Percentiles rank a stretch among this genome's conserved stretches.
These are phyloP conservation scores for Aptenodytes patagonicus DNA, from an alignment of 2,113 vertebrate species.

Conservation along the genomic window DNA sequence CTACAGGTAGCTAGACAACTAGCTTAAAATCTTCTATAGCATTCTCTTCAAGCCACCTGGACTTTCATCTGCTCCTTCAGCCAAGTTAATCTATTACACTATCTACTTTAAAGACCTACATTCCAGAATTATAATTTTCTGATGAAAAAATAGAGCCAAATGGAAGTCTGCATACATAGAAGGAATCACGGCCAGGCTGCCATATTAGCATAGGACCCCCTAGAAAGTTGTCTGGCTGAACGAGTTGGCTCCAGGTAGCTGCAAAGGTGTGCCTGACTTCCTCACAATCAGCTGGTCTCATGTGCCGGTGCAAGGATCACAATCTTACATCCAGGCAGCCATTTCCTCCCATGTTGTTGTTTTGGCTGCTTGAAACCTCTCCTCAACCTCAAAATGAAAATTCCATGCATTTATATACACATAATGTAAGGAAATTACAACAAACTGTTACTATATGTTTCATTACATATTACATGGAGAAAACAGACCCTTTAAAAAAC, in stretches of 20 bases:
- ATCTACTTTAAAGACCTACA: neutral
- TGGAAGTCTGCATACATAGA: accelerated
- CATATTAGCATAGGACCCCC: neutral
- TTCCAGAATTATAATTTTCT: neutral
- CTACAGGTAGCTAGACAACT: neutral
- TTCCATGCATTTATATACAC: neutral
- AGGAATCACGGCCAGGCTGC: neutral
- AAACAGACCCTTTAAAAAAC: neutral
- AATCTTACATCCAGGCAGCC: neutral
- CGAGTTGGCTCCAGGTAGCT: neutral
- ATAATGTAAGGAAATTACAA: neutral
- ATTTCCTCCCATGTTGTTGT: neutral
- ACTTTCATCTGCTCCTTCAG: neutral
- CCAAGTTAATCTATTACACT: neutral
- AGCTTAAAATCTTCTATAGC: neutral
- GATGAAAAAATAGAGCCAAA: neutral
- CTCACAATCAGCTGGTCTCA: neutral
- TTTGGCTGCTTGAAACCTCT: neutral
- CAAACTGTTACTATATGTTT: neutral
- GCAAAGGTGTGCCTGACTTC: neutral
- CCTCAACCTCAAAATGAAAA: neutral
- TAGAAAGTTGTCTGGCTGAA: neutral
- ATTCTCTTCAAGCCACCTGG: neutral
- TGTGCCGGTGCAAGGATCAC: neutral
- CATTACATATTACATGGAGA: neutral